Evolutionary conservation across 2,888 invertebrate genomes (phyloP), one percentile per base, ranked within the genome.

Genomic region (Aphelenchoides bicaudatus): DNA sequence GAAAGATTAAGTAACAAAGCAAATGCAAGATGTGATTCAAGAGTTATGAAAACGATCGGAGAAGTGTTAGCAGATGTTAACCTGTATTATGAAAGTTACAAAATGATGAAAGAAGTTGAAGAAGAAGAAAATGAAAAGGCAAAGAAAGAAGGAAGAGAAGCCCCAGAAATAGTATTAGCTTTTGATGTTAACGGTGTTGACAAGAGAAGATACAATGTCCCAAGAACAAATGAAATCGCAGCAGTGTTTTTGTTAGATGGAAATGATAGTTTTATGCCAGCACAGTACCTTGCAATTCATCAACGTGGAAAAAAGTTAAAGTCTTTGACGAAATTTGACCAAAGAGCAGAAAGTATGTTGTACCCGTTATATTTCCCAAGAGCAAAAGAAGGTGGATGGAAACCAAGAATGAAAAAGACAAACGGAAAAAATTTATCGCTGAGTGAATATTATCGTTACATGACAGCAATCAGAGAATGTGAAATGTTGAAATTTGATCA

Each of bases 41-140:
- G 19, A 2, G 34, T 62, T 1, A 61, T 68, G 61, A 29, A 34
- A 4, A 29, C 54, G 13, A 39, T 67, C 5, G 49, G 47, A 21
- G 16, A 31, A 5, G 37, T 62, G 0, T 25, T 63, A 1, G 27
- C n/a, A 5, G 25, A 29, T 3, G 19, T 49, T 4, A 60, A 63
- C 43, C 63, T 59, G 6, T 67, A 52, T 39, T 59, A 48, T 10
- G 10, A 53, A 13, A 21, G 57, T 3, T 67, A 34, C 57, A 52
- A 56, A 25, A 62, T 46, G 51, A 66, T 67, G 62, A 23, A 30
- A 1, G 61, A 65, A 39, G 46, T 60, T 10, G 60, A 61, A 19
- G 4, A 49, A 29, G 59, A 56, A 29, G 66, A 61, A 37, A 25
- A 37, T 39, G 30, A 23, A 38, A 16, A 30, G 21, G 53, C 61